Percentiles rank a stretch among this genome's conserved stretches.
Conservation (phyloP, 1,140 invertebrate species). For the Neodiprion virginianus region DNA sequence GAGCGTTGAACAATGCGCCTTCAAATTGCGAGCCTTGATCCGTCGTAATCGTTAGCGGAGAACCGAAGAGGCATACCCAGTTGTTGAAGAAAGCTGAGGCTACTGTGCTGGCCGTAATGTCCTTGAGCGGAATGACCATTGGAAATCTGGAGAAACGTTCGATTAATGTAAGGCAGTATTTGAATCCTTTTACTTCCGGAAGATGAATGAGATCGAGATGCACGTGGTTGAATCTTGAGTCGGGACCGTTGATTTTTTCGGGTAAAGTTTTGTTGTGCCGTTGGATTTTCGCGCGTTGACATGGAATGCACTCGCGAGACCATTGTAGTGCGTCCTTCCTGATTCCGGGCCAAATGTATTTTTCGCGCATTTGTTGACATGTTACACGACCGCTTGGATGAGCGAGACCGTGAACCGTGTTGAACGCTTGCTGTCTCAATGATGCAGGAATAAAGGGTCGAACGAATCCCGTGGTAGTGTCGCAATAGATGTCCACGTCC, state of each 20-base stretch:
- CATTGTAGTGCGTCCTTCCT: conserved; percentile 7
- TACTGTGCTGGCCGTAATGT: conserved; percentile 43
- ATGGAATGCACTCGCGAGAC: conserved; percentile 27
- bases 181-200: conserved; percentile 33
- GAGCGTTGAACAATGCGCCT: conserved; percentile 13
- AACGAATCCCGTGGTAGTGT: conserved; percentile 49
- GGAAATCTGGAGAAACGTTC: conserved; percentile 56
- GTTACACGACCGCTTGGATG: conserved; percentile 26
- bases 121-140: conserved; percentile 49
- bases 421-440: conserved; percentile 10
- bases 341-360: conserved; percentile 20
- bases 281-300: conserved; percentile 27
- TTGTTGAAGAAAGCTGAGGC: conserved; percentile 39
- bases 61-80: conserved; percentile 40
- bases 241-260: conserved; percentile 16
- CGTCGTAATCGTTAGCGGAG: conserved; percentile 26
- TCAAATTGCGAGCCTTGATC: conserved; percentile 25
- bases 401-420: conserved; percentile 19
- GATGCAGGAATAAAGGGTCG: conserved; percentile 35
- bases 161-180: conserved; percentile 55
- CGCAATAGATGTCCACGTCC: conserved; percentile 22
- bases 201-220: conserved; percentile 51
- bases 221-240: conserved; percentile 33
- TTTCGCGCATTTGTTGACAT: conserved; percentile 4
- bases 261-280: conserved; percentile 18